These are phyloP conservation scores for Drosophila ananassae DNA, from an alignment of 1,140 invertebrate genomes.

Conservation along the genomic window DNA sequence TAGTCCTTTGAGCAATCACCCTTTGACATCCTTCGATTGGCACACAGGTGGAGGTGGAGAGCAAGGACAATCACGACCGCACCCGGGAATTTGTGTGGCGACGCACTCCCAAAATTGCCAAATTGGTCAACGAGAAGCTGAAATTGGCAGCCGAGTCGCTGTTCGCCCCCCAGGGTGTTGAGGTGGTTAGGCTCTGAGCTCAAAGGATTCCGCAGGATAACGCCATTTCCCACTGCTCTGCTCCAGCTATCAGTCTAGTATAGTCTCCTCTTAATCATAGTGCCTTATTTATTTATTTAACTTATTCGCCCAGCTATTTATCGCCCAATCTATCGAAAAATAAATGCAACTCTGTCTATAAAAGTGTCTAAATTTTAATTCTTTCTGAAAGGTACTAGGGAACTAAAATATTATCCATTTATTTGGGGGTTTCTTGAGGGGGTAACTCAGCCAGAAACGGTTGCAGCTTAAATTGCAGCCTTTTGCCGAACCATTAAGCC, in stretches of 20 bases:
- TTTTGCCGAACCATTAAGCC: conserved; percentile 37
- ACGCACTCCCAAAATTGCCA: conserved; percentile 91
- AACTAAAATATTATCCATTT: not conserved
- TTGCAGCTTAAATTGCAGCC: conserved; percentile 7
- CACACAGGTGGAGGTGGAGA: conserved; percentile 90
- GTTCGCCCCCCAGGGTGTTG: conserved; percentile 85
- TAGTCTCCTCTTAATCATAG: conserved; percentile 64
- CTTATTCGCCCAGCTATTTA: conserved; percentile 51
- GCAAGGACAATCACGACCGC: conserved; percentile 91
- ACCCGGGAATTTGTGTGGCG: conserved; percentile 93
- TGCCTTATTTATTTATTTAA: conserved; percentile 75
- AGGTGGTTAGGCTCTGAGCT: conserved; percentile 71
- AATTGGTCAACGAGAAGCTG: conserved; percentile 92
- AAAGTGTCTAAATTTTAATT: not conserved
- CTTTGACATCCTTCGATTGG: conserved; percentile 48
- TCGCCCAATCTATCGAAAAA: conserved; percentile 43
- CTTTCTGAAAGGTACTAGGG: not conserved
- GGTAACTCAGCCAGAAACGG: not conserved
- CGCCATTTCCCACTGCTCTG: conserved; percentile 19
- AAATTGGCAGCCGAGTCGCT: conserved; percentile 90
- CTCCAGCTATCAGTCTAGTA: conserved; percentile 41
- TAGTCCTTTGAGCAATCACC: conserved; percentile 58
- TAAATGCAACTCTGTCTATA: conserved; percentile 45
- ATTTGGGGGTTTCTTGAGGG: not conserved
- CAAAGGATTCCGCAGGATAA: conserved; percentile 11